Base-by-base conservation (phyloP, 2,888 invertebrate genomes). In the Philopedon plagiatum region DNA sequence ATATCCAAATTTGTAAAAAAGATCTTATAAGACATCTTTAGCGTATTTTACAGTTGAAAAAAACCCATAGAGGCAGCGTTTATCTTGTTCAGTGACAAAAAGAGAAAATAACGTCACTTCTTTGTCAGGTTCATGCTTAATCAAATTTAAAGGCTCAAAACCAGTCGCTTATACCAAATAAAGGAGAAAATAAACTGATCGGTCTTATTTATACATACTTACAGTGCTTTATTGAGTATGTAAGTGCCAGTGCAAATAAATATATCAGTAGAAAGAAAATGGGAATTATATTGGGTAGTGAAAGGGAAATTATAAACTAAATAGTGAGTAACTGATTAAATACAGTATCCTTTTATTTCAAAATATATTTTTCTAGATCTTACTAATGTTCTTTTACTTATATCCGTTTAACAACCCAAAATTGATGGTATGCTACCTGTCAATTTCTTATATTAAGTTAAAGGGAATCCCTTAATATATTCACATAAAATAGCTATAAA, bases 101-200 rank as follows among this genome's bases (percentile, higher is more conserved):
- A 41, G 37, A 37, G 58, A 66, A 62, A 58, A 66, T 57, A 66
- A 66, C 34, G 56, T 66, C 46, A 66, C 63, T 49, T 51, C 51
- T 63, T 63, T 34, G 34, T 46, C 49, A 63, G 49, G 63, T 51
- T 51, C 29, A 19, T 23, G 63, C 51, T 51, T 63, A 51, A 51
- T 63, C 51, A 63, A 49, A 63, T 51, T 51, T 63, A 37, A 51
- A 49, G 44, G 46, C 19, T 9, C 32, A 15, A 46, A 46, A 46
- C 41, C n/a, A 46, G 41, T 29, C 29, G 19, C 19, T 34, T 60
- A 37, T 23, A 57, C 5, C 8, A 57, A 57, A 57, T 57, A 57
- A 57, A 37, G n/a, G n/a, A n/a, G 37, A 21, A 57, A 39, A 57
- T 37, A 19, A 23, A 37, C 13, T 57, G 21, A 57, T 39, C 37